Percentiles rank a stretch among this genome's conserved stretches.
These are phyloP conservation scores for Scolopax mira DNA, from an alignment of 2,113 vertebrate genomes.

Conservation along the genomic window DNA sequence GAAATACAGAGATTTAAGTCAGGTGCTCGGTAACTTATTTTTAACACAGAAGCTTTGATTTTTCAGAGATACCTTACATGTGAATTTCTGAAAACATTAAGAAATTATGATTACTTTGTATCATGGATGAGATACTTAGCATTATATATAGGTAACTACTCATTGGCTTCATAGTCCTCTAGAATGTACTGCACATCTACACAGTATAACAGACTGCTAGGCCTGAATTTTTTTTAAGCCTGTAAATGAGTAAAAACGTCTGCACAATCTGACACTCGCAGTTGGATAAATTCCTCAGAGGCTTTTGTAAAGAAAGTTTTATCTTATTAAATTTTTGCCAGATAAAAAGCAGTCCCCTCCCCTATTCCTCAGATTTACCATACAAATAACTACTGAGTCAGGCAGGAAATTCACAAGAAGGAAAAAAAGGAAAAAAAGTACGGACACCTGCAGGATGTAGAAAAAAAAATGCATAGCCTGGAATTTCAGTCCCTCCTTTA, in stretches of 20 bases:
- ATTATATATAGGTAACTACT: not conserved
- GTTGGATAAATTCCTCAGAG: constrained; percentile 8
- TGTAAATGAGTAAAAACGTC: not conserved
- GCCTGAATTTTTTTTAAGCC: not conserved
- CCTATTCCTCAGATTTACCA: not conserved
- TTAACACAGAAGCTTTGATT: not conserved
- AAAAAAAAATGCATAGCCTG: not conserved
- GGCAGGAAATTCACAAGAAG: not conserved
- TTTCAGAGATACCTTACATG: not conserved
- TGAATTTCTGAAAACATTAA: not conserved
- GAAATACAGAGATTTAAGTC: not conserved
- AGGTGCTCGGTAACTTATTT: not conserved
- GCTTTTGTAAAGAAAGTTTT: constrained; percentile 7
- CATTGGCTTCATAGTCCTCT: not conserved
- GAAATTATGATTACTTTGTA: not conserved
- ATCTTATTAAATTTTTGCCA: constrained; percentile 27
- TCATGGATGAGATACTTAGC: not conserved
- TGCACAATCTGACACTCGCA: not conserved
- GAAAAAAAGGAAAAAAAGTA: not conserved
- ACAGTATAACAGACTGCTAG: not conserved
- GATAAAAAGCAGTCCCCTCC: not conserved
- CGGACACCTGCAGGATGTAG: not conserved
- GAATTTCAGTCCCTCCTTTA: not conserved
- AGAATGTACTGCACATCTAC: not conserved
- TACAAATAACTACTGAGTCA: not conserved